Conservation (phyloP, 2,888 invertebrate species). For the Taphrorychus bicolor region DNA sequence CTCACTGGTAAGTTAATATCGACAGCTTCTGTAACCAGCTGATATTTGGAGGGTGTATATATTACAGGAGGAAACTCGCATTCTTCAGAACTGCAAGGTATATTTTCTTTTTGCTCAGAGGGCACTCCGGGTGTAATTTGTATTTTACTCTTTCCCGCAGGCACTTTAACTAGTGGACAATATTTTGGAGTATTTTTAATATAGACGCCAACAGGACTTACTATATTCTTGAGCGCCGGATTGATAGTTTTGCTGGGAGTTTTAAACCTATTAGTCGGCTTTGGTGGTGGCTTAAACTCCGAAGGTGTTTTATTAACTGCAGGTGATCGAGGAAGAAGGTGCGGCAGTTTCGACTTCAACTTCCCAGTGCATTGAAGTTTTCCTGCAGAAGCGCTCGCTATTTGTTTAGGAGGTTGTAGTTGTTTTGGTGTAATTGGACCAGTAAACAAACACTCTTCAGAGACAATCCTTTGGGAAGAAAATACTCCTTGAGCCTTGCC, state of each 20-base stretch:
- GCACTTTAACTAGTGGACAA: slow-evolving; percentile 21
- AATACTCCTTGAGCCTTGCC: too few relatives aligned
- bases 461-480: too few relatives aligned
- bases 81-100: slow-evolving; percentile 12
- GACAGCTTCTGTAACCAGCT: slow-evolving; percentile 6
- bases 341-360: neutral
- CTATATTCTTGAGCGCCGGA: slow-evolving; percentile 17
- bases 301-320: too few relatives aligned
- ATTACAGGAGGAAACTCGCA: slow-evolving; percentile 16
- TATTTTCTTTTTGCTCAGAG: slow-evolving; percentile 7
- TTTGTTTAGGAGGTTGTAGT: neutral
- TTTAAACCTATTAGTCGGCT: neutral
- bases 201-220: slow-evolving; percentile 34
- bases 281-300: neutral
- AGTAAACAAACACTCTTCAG: too few relatives aligned
- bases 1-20: slow-evolving; percentile 20
- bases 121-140: neutral
- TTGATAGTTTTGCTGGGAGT: neutral
- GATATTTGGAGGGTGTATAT: slow-evolving; percentile 24
- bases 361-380: too few relatives aligned
- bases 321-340: neutral
- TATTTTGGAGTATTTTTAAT: slow-evolving; percentile 33
- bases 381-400: neutral
- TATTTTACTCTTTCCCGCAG: neutral
- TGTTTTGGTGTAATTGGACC: too few relatives aligned